Conservation (phyloP, 2,113 vertebrate genomes). For the Propithecus coquereli region DNA sequence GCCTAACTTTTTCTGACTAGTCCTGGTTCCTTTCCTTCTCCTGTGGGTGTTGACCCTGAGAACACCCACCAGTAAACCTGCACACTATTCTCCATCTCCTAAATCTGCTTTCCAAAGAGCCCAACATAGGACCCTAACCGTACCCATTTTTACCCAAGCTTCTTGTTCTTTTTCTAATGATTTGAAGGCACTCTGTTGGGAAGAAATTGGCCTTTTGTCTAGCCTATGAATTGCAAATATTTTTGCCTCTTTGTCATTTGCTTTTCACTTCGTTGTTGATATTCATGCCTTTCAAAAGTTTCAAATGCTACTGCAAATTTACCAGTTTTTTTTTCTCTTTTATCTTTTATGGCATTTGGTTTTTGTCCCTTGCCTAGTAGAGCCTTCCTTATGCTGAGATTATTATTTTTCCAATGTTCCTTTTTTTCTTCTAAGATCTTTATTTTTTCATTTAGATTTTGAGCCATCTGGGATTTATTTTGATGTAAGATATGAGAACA, state of each 20-base stretch:
- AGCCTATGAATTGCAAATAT: background rate
- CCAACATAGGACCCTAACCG: fast-evolving
- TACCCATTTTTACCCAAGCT: background rate
- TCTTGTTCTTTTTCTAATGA: background rate
- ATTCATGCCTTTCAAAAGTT: conserved; percentile 21
- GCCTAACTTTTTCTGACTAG: background rate
- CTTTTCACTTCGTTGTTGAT: background rate
- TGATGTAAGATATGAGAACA: conserved; percentile 22
- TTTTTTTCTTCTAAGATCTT: conserved; percentile 34
- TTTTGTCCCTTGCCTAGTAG: conserved; percentile 12
- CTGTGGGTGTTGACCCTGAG: fast-evolving
- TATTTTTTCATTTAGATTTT: conserved; percentile 45
- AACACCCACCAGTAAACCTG: background rate
- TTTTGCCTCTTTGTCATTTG: background rate
- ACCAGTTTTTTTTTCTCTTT: background rate
- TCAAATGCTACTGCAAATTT: background rate
- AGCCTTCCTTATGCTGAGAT: background rate
- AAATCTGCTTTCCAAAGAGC: background rate
- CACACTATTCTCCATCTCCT: background rate
- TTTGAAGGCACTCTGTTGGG: background rate
- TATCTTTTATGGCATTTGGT: conserved; percentile 3
- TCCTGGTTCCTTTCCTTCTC: background rate
- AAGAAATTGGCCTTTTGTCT: background rate
- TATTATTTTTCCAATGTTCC: conserved; percentile 38
- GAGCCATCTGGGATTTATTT: conserved; percentile 47